These are phyloP conservation scores for Volucella bombylans DNA, from an alignment of 2,888 invertebrate species.

Conservation along the genomic window DNA sequence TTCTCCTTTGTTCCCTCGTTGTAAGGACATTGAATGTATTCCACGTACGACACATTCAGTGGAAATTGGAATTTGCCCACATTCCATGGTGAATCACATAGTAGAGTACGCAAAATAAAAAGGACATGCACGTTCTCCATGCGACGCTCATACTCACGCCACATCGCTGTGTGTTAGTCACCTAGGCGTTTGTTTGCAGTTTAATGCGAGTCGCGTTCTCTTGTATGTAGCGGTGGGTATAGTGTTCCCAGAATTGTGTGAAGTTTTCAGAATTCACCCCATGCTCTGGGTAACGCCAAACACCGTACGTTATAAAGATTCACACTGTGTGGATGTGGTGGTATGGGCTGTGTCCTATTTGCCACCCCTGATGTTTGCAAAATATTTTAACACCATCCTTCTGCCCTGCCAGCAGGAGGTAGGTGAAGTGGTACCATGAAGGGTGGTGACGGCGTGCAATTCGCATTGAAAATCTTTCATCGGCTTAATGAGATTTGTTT, in stretches of 20 bases:
- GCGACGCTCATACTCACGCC: slow-evolving; percentile 5
- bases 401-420: neutral
- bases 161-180: slow-evolving; percentile 31
- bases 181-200: slow-evolving; percentile 26
- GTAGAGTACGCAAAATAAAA: slow-evolving; percentile 3
- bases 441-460: slow-evolving; percentile 27
- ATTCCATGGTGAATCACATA: slow-evolving; percentile 32
- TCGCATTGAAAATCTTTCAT: slow-evolving; percentile 52
- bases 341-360: slow-evolving; percentile 2
- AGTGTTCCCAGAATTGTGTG: slow-evolving; percentile 4
- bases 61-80: slow-evolving; percentile 53
- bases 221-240: neutral
- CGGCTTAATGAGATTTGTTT: slow-evolving; percentile 69
- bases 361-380: slow-evolving; percentile 53
- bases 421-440: too few relatives aligned
- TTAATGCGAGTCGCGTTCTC: slow-evolving; percentile 37
- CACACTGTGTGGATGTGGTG: neutral
- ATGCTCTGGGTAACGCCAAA: slow-evolving; percentile 1
- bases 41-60: slow-evolving; percentile 23
- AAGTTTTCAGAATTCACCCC: slow-evolving; percentile 35
- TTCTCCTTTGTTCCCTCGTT: neutral
- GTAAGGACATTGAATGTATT: slow-evolving; percentile 43
- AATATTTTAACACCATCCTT: slow-evolving; percentile 47
- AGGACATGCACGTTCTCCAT: slow-evolving; percentile 11
- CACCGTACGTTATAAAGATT: neutral